Evolutionary conservation across 2,888 invertebrate species (phyloP), one percentile per base, ranked within the genome.

Genomic region (Acrobeloides nanus): DNA sequence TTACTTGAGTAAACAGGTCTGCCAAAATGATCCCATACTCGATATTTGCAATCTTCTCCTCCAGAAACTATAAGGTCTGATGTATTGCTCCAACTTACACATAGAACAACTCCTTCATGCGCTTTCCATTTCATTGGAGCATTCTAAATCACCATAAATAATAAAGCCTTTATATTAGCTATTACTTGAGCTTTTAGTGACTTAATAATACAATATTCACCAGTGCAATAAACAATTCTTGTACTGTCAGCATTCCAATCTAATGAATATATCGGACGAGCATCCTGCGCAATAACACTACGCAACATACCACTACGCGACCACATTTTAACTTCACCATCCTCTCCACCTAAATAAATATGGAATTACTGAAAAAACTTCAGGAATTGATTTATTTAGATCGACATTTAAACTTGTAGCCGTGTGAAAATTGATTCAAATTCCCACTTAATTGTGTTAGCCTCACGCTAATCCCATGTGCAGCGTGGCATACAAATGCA

Each of bases 251-350:
- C 52, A 33, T 68, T 65, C 71, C 71, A 71, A 7, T 61, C 57
- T 5, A 58, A 55, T 6, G 59, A 48, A 44, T 62, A 62, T 12
- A 62, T 47, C 3, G 62, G 54, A 18, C 58, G 51, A 5, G 46
- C 56, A 18, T 51, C 38, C 60, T 87, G 84, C 35, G 88, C 83
- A 1, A 92, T 82, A 1, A 86, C 86, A 0, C 92, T 89, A 1
- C 97, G 81, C 12, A 97, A 79, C 78, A 79, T 79, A 12, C 93
- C 95, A 68, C 86, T 88, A 37, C 90, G 81, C 0, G 95, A 95
- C 95, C 95, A 97, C 51, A 95, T 84, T 78, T 93, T 93, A 2
- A 95, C 83, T 47, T 83, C 82, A 1, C 95, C 97, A 78, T 97
- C 97, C 79, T 99, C 95, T 0, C 93, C 93, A 54, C 86, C 92